These are phyloP conservation scores for Platanista minor DNA, from an alignment of 2,113 vertebrate species.

Conservation along the genomic window DNA sequence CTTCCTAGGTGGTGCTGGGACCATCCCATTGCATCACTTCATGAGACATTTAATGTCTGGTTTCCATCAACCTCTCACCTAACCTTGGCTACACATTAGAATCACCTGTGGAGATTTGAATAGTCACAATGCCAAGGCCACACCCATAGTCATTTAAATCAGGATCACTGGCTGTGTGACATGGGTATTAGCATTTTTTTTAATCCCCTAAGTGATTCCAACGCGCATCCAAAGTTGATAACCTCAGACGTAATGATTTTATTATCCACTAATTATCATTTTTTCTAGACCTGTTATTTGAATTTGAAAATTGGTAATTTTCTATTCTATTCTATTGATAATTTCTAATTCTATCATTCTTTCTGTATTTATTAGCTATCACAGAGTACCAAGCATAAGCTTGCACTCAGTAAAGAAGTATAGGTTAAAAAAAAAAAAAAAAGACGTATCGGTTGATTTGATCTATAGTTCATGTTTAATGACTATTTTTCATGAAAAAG, in stretches of 20 bases:
- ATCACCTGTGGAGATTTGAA: not conserved
- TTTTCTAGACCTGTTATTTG: not conserved
- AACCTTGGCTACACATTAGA: not conserved
- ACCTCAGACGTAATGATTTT: not conserved
- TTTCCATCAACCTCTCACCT: not conserved
- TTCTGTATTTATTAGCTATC: constrained; percentile 9
- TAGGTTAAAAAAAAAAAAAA: not conserved
- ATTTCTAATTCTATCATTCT: not conserved
- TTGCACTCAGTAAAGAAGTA: not conserved
- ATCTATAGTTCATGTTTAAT: constrained; percentile 35
- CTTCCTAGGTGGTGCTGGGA: not conserved
- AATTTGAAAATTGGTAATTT: constrained; percentile 8
- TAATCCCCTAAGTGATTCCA: not conserved
- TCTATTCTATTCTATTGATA: not conserved
- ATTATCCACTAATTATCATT: not conserved
- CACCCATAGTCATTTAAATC: not conserved
- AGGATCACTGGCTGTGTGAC: not conserved
- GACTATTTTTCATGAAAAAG: constrained; percentile 4
- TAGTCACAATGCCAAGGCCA: not conserved
- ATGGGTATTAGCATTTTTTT: not conserved
- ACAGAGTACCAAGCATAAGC: not conserved
- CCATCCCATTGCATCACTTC: not conserved
- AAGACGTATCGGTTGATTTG: not conserved
- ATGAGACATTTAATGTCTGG: not conserved
- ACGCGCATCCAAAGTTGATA: not conserved